Evolutionary conservation across 1,140 invertebrate species (phyloP).

Genomic region (Drosophila subobscura): DNA sequence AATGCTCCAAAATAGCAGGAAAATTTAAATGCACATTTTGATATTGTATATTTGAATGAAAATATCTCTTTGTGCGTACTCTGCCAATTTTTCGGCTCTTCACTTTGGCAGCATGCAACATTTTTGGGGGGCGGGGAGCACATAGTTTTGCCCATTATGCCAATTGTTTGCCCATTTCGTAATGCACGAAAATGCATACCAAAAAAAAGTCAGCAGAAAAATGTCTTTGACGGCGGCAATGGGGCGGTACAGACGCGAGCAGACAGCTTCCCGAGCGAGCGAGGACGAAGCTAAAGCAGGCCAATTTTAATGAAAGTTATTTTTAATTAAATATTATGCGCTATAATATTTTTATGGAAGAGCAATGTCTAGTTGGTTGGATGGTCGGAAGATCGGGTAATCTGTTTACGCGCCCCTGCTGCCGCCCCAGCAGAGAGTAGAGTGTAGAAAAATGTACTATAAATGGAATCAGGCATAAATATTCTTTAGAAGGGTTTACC

Average conservation of each 20-base stretch:
- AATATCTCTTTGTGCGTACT: slow-evolving; percentile 30
- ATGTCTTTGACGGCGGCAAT: slow-evolving; percentile 54
- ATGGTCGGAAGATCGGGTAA: background rate
- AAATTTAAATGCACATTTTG: slow-evolving; percentile 28
- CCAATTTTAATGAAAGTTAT: slow-evolving; percentile 16
- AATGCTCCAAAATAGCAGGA: slow-evolving; percentile 1
- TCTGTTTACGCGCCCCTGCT: slow-evolving; percentile 57
- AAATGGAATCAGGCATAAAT: slow-evolving; percentile 39
- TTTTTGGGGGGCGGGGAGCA: slow-evolving; percentile 12
- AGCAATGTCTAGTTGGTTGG: background rate
- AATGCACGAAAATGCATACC: slow-evolving; percentile 57
- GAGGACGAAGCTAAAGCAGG: background rate
- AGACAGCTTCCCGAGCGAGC: slow-evolving; percentile 46
- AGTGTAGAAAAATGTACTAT: slow-evolving; percentile 25
- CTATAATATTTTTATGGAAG: slow-evolving; percentile 9
- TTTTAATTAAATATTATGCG: slow-evolving; percentile 50
- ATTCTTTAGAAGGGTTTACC: slow-evolving; percentile 62
- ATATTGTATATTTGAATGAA: background rate
- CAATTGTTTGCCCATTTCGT: slow-evolving; percentile 75
- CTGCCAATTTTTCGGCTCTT: slow-evolving; percentile 33
- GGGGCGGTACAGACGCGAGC: slow-evolving; percentile 24
- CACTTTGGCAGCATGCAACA: slow-evolving; percentile 38
- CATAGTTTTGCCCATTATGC: slow-evolving; percentile 42
- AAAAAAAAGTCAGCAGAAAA: slow-evolving; percentile 55
- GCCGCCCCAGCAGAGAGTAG: background rate